Evolutionary conservation across 1,140 invertebrate species (phyloP).

Genomic region (Hyles vespertilio): DNA sequence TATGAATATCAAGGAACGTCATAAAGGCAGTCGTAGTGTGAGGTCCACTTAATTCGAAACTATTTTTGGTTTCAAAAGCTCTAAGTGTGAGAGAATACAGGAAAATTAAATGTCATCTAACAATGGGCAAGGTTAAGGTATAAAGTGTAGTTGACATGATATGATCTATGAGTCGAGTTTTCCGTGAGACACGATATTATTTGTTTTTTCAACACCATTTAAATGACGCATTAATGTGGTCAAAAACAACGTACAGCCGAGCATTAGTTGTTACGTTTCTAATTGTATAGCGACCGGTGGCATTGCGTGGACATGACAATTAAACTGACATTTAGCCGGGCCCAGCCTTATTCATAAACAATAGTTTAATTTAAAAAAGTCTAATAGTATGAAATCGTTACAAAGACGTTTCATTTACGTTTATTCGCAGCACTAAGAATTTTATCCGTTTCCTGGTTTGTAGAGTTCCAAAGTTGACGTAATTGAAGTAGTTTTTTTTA

Average conservation of each 20-base stretch:
- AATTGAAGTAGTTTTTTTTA: too few species aligned
- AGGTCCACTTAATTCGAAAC: constrained; percentile 35
- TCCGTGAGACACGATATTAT: constrained; percentile 60
- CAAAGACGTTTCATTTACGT: constrained; percentile 13
- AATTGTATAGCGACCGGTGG: constrained; percentile 17
- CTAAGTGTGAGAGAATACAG: constrained; percentile 37
- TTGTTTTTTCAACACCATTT: constrained; percentile 68
- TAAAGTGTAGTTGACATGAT: constrained; percentile 61
- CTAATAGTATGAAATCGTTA: too few species aligned
- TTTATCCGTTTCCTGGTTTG: neutral
- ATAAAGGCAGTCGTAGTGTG: constrained; percentile 41
- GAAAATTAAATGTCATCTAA: constrained; percentile 52
- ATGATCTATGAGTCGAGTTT: constrained; percentile 45
- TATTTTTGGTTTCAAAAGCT: constrained; percentile 25
- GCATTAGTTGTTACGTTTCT: constrained; percentile 31
- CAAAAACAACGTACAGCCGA: constrained; percentile 47
- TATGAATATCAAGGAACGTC: constrained; percentile 18
- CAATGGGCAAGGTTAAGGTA: constrained; percentile 45
- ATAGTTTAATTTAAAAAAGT: too few species aligned
- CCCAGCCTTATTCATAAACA: too few species aligned
- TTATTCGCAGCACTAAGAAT: neutral
- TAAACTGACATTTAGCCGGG: too few species aligned
- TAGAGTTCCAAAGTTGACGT: neutral
- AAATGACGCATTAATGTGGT: constrained; percentile 59
- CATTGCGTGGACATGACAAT: constrained; percentile 19